phyloP scores from a whole-genome alignment of 92 coral and sea anemone genomes.

The Parazoanthus atlanticus region DNA sequence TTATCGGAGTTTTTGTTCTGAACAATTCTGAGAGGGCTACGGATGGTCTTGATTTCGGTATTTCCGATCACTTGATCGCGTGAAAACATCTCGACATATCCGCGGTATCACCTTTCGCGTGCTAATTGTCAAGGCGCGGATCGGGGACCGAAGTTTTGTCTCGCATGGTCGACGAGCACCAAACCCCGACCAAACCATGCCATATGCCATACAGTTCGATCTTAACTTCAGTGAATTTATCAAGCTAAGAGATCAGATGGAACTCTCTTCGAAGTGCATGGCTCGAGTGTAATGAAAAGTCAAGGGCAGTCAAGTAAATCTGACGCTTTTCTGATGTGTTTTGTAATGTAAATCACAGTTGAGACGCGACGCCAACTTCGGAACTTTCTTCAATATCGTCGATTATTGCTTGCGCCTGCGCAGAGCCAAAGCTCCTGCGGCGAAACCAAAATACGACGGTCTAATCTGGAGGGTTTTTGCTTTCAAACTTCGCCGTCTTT shows the following conservation, averaged over 20 bases:
- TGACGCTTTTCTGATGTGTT: slow-evolving; percentile 66
- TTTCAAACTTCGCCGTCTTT: slow-evolving; percentile 66
- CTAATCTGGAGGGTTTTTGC: slow-evolving; percentile 57
- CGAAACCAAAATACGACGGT: slow-evolving; percentile 97
- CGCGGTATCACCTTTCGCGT: slow-evolving; percentile 41
- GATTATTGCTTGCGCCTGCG: slow-evolving; percentile 99
- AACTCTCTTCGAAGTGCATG: neutral
- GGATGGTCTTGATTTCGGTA: slow-evolving; percentile 31
- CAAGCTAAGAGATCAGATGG: neutral
- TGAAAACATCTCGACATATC: slow-evolving; percentile 29
- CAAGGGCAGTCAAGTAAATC: slow-evolving; percentile 52
- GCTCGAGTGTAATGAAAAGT: slow-evolving; percentile 25
- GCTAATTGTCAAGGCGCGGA: slow-evolving; percentile 21
- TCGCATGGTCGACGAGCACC: slow-evolving; percentile 5
- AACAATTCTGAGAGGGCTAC: neutral
- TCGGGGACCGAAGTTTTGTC: slow-evolving; percentile 41
- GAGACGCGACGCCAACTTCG: slow-evolving; percentile 86
- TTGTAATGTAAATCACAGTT: slow-evolving; percentile 88
- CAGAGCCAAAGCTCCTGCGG: slow-evolving; percentile 72
- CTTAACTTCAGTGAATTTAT: neutral
- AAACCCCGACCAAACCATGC: neutral
- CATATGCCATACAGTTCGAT: neutral
- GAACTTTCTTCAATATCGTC: slow-evolving; percentile 95
- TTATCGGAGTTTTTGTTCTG: slow-evolving; percentile 1
- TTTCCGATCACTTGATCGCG: slow-evolving; percentile 55